phyloP scores from a whole-genome alignment of 2,888 invertebrate species.

The Chrysolina oricalcia region DNA sequence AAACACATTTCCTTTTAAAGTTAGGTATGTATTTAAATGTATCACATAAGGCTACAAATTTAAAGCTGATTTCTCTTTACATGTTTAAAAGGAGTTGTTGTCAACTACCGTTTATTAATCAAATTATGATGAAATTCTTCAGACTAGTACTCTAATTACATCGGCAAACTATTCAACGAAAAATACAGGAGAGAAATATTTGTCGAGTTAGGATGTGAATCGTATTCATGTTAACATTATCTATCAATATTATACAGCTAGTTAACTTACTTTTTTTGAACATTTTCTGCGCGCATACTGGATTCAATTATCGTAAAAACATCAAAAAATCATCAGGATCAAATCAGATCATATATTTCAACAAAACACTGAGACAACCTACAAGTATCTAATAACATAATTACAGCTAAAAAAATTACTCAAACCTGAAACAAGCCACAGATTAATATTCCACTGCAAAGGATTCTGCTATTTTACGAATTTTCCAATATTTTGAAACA shows the following conservation, averaged over 20 bases:
- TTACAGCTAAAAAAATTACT: constrained; percentile 44
- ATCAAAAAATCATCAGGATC: constrained; percentile 23
- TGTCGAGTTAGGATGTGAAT: not conserved
- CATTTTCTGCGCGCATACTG: constrained; percentile 35
- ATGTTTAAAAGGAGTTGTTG: constrained; percentile 45
- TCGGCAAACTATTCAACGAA: constrained; percentile 46
- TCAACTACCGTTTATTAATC: constrained; percentile 23
- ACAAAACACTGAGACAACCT: constrained; percentile 49
- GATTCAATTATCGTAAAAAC: constrained; percentile 19
- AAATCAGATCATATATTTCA: constrained; percentile 49
- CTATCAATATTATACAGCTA: constrained; percentile 37
- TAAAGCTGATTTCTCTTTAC: constrained; percentile 52
- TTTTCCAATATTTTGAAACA: constrained; percentile 9
- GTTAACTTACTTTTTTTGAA: constrained; percentile 44
- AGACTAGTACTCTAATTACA: constrained; percentile 47
- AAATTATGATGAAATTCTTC: constrained; percentile 32
- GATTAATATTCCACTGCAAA: constrained; percentile 42
- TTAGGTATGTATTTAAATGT: constrained; percentile 50
- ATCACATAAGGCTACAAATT: constrained; percentile 53
- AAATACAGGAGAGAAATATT: constrained; percentile 18
- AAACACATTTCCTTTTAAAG: constrained; percentile 42
- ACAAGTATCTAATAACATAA: constrained; percentile 47
- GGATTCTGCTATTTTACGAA: constrained; percentile 22
- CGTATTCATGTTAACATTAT: constrained; percentile 6
- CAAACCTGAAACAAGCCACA: constrained; percentile 11